These are phyloP conservation scores for Synergus laeviventris DNA, from an alignment of 2,888 invertebrate genomes.

Conservation along the genomic window DNA sequence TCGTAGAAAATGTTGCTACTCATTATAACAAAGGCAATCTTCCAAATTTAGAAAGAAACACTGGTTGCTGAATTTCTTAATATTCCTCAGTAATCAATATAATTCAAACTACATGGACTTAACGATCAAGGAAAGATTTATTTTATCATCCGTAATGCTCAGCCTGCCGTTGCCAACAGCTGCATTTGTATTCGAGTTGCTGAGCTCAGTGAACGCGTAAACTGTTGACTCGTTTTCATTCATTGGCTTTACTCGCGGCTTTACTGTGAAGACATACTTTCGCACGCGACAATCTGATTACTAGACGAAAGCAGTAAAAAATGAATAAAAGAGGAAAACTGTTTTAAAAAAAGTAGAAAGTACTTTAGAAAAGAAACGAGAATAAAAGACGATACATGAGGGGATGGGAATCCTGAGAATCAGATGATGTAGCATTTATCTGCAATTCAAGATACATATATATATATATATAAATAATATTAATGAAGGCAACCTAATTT, in stretches of 20 bases:
- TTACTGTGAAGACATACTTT: conserved; percentile 6
- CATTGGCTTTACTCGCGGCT: conserved; percentile 2
- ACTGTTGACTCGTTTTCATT: neutral
- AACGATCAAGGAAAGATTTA: conserved; percentile 8
- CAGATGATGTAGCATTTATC: neutral
- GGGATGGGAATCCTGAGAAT: neutral
- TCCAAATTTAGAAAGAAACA: neutral
- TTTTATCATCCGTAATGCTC: neutral
- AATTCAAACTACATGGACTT: neutral
- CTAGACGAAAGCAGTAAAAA: conserved; percentile 8
- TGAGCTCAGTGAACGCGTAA: neutral
- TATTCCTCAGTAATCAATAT: neutral
- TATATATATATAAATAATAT: neutral
- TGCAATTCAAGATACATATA: neutral
- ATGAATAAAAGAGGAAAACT: neutral
- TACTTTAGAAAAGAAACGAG: neutral
- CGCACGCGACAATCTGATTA: conserved; percentile 12
- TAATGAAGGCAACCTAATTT: neutral
- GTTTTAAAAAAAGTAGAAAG: neutral
- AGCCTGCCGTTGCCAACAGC: neutral
- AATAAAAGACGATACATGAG: neutral
- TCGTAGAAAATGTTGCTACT: no score
- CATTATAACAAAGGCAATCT: neutral
- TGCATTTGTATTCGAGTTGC: conserved; percentile 1
- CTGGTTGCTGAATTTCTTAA: neutral